These are phyloP conservation scores for Bovichtus variegatus DNA, from an alignment of 2,797 vertebrate genomes.

Conservation along the genomic window DNA sequence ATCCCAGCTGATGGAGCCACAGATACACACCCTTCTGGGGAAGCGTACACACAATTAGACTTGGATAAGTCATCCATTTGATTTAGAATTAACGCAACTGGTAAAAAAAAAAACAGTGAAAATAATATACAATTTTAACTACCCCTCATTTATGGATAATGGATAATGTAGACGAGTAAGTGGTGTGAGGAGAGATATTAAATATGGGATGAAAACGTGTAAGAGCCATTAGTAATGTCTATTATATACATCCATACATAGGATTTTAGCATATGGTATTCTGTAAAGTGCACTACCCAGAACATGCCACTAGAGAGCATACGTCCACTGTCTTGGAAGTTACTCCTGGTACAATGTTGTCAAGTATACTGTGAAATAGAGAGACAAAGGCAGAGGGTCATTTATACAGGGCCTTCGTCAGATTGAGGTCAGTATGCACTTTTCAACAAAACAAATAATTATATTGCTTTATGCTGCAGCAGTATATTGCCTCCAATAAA, in stretches of 20 bases:
- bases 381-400: conserved; percentile 34
- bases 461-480: conserved; percentile 4
- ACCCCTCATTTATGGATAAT: neutral
- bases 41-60: neutral
- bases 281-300: conserved; percentile 12
- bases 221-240: neutral
- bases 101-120: neutral
- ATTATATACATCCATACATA: neutral
- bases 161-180: neutral
- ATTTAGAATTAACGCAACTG: neutral
- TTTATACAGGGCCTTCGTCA: conserved; percentile 41
- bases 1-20: conserved; percentile 22
- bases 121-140: neutral
- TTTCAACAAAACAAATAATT: conserved; percentile 28
- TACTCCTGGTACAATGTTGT: neutral
- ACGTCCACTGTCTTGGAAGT: conserved; percentile 9
- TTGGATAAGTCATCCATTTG: conserved; percentile 12
- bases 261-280: neutral
- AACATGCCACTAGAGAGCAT: conserved; percentile 57
- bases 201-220: neutral
- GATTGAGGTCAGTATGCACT: conserved; percentile 39
- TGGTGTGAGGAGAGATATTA: neutral
- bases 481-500: conserved; percentile 13
- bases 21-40: conserved; percentile 27
- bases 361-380: conserved; percentile 25